phyloP scores from a whole-genome alignment of 2,113 vertebrate genomes.

The Eubucco bourcierii region DNA sequence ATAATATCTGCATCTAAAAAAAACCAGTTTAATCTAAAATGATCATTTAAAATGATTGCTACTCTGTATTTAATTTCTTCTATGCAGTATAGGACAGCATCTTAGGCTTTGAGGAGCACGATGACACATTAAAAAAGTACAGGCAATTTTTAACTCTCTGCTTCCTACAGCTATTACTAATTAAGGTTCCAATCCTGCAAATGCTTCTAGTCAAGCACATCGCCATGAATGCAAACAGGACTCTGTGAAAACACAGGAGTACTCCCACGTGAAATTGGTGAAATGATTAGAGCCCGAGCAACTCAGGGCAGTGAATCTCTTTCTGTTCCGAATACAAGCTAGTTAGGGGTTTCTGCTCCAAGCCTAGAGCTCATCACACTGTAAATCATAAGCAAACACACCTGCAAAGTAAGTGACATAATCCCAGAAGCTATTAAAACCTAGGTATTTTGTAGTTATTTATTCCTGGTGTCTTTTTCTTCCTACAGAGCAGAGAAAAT shows the following conservation, averaged over 20 bases:
- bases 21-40: not conserved
- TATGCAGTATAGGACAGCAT: not conserved
- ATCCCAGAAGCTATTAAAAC: constrained; percentile 34
- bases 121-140: too few species aligned
- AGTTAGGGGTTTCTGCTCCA: constrained; percentile 3
- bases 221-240: not conserved
- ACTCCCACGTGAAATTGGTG: not conserved
- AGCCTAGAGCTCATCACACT: constrained; percentile 32
- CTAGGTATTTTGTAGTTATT: not conserved
- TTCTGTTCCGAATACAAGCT: not conserved
- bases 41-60: not conserved
- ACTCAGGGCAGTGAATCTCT: not conserved
- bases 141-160: not conserved
- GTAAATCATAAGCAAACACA: constrained; percentile 40
- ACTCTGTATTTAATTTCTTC: not conserved
- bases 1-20: not conserved
- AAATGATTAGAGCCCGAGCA: not conserved
- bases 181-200: not conserved
- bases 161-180: constrained; percentile 1
- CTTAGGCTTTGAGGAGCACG: not conserved
- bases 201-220: not conserved
- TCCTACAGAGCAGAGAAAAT: not conserved
- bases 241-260: not conserved
- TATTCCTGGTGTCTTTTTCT: not conserved
- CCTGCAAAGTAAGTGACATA: constrained; percentile 49